Evolutionary conservation across 2,797 vertebrate genomes (phyloP).

Genomic region (Macrochelys suwanniensis): DNA sequence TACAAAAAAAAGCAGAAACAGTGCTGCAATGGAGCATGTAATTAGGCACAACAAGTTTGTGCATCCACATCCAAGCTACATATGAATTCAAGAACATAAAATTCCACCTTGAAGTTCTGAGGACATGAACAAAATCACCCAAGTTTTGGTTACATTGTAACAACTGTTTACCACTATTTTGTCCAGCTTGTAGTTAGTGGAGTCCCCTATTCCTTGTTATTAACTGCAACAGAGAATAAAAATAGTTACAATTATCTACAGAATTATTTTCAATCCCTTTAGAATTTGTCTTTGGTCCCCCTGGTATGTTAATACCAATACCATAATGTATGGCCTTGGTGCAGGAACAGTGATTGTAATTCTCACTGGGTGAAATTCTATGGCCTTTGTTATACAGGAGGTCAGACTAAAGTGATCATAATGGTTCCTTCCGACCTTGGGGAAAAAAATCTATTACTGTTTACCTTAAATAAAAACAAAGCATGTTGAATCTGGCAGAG

Average conservation of each 20-base stretch:
- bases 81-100: not conserved
- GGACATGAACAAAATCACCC: not conserved
- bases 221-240: not conserved
- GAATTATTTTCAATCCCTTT: not conserved
- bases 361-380: not conserved
- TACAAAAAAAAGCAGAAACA: not conserved
- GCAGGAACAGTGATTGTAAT: not conserved
- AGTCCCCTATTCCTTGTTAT: not conserved
- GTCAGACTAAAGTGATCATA: not conserved
- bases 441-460: not conserved
- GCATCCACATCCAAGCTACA: not conserved
- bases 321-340: not conserved
- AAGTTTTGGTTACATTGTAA: not conserved
- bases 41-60: not conserved
- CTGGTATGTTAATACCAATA: not conserved
- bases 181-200: not conserved
- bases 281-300: not conserved
- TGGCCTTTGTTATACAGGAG: constrained; percentile 1
- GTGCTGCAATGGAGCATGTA: not conserved
- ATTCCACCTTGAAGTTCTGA: not conserved
- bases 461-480: not conserved
- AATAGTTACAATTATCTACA: not conserved
- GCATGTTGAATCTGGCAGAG: not conserved
- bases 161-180: not conserved
- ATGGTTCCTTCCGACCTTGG: not conserved